phyloP scores from a whole-genome alignment of 2,888 invertebrate genomes.

The Lepidocyrtoides sp. region DNA sequence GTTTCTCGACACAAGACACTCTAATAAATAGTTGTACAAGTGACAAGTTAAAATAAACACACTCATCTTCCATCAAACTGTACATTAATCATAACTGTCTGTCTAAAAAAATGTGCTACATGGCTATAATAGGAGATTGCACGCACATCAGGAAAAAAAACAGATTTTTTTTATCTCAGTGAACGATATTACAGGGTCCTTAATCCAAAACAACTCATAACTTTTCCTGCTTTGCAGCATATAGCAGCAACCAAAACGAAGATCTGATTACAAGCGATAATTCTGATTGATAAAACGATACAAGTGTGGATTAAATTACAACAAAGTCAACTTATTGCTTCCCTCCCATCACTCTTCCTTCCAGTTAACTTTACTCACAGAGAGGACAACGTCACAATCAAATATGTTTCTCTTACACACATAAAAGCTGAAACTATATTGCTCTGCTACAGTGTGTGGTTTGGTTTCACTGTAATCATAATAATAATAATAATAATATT shows the following conservation, averaged over 20 bases:
- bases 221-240: not conserved
- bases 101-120: conserved; percentile 33
- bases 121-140: conserved; percentile 33
- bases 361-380: conserved; percentile 22
- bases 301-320: conserved; percentile 78
- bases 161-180: not conserved
- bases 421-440: not conserved
- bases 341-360: conserved; percentile 69
- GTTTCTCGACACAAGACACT: conserved; percentile 32
- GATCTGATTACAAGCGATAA: conserved; percentile 75
- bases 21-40: conserved; percentile 52
- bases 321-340: conserved; percentile 54
- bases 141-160: conserved; percentile 11
- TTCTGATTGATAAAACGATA: conserved; percentile 77
- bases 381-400: too few species aligned
- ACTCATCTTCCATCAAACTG: conserved; percentile 42
- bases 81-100: conserved; percentile 49
- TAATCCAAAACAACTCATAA: not conserved
- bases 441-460: not conserved
- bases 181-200: conserved; percentile 1
- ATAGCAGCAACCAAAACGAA: conserved; percentile 1
- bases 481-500: not conserved
- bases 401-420: not conserved
- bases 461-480: not conserved
- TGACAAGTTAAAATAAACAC: conserved; percentile 56